Evolutionary conservation across 1,140 invertebrate species (phyloP).

Genomic region (Mactra quadrangularis): DNA sequence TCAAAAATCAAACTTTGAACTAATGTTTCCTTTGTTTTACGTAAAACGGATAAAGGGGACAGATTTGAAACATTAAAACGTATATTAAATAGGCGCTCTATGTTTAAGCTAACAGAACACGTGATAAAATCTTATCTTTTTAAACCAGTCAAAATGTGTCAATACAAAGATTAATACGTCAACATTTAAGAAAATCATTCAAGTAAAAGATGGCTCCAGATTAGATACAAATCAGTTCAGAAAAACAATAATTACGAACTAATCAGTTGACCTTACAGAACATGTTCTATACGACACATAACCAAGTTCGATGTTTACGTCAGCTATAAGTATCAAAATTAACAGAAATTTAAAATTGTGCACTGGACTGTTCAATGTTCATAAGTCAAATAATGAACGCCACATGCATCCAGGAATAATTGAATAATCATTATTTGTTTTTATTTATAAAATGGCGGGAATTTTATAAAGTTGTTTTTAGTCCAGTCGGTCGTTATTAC

Average conservation of each 20-base stretch:
- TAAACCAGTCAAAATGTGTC: slow-evolving; percentile 46
- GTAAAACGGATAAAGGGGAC: neutral
- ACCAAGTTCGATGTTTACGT: slow-evolving; percentile 35
- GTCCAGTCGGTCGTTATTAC: too few relatives aligned
- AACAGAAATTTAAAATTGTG: too few relatives aligned
- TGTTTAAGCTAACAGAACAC: slow-evolving; percentile 12
- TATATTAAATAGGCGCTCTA: slow-evolving; percentile 28
- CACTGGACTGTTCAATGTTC: slow-evolving; percentile 33
- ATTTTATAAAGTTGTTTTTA: too few relatives aligned
- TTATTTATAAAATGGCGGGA: too few relatives aligned
- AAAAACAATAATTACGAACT: slow-evolving; percentile 31
- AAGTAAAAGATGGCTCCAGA: slow-evolving; percentile 11
- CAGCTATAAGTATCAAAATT: slow-evolving; percentile 37
- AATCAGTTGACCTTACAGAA: slow-evolving; percentile 24
- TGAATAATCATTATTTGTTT: too few relatives aligned
- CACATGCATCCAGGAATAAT: too few relatives aligned
- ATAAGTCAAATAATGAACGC: too few relatives aligned
- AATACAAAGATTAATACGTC: slow-evolving; percentile 54
- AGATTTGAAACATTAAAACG: slow-evolving; percentile 38
- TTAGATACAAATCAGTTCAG: slow-evolving; percentile 40
- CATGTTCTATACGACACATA: slow-evolving; percentile 27
- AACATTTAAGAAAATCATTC: slow-evolving; percentile 40
- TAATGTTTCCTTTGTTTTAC: slow-evolving; percentile 38
- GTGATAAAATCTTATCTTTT: slow-evolving; percentile 51
- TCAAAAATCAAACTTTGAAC: slow-evolving; percentile 58